phyloP scores from a whole-genome alignment of 2,888 invertebrate species.

The Ormyrus thymus region DNA sequence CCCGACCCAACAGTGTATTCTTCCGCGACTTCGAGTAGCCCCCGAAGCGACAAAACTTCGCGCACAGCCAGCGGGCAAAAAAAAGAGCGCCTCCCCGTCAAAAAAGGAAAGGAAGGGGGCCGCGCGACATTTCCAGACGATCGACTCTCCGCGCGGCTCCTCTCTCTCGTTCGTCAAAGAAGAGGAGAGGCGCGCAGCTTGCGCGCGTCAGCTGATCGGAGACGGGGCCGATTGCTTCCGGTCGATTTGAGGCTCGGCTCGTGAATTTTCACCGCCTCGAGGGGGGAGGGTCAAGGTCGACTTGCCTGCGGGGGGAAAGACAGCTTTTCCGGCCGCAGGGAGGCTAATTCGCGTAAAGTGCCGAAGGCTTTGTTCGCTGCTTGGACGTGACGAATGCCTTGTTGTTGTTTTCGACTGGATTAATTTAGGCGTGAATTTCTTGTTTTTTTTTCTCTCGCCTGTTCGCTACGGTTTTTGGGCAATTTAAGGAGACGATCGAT shows the following conservation, averaged over 20 bases:
- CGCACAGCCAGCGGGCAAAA: not conserved
- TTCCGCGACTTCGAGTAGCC: no score
- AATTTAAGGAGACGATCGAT: no score
- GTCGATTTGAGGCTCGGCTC: slow-evolving; percentile 18
- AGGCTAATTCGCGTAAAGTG: slow-evolving; percentile 19
- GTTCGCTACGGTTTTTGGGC: no score
- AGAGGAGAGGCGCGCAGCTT: not conserved
- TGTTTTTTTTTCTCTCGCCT: no score
- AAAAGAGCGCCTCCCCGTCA: not conserved
- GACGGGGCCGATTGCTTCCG: slow-evolving; percentile 17
- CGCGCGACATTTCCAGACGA: slow-evolving; percentile 18
- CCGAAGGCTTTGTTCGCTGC: not conserved
- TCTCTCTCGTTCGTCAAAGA: not conserved
- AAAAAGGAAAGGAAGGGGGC: not conserved
- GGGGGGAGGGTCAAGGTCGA: slow-evolving; percentile 19
- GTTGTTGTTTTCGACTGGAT: no score
- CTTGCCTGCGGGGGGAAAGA: not conserved
- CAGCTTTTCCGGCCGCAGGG: not conserved
- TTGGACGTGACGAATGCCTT: not conserved
- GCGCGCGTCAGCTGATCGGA: not conserved
- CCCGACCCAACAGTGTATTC: no score
- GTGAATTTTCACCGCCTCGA: not conserved
- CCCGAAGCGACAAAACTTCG: slow-evolving; percentile 20
- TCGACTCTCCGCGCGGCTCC: not conserved
- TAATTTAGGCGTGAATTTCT: no score